Evolutionary conservation across 2,113 vertebrate species (phyloP), one percentile per base, ranked within the genome.

Genomic region (Protobothrops mucrosquamatus): DNA sequence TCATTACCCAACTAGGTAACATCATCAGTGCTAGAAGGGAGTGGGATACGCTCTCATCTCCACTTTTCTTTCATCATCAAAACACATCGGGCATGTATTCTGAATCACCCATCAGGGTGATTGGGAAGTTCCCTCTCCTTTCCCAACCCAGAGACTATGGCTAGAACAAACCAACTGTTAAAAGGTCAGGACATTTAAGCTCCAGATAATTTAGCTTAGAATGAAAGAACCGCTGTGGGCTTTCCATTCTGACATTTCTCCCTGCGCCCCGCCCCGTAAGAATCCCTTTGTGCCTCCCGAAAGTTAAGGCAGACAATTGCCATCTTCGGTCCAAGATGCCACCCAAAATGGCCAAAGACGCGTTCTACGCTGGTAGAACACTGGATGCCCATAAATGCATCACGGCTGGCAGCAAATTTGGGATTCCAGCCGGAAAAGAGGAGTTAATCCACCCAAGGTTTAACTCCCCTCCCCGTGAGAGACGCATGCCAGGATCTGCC

Each of bases 181-280:
- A 95, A 95, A 95, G 95, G 93, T 92, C 93, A 95, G 91, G 92
- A 90, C 91, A 95, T 95, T 95, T 96, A 85, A 94, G 89, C 64
- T 94, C 56, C 86, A 46, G 18, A 48, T 56, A 51, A 94, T 85
- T 94, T 95, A 88, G n/a, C 93, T 93, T 85, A 91, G 91, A 74
- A 93, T 87, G 39, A 95, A 96, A 96, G 57, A 92, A 56, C 15
- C n/a, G 59, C 93, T 93, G 74, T 74, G 94, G 51, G 69, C 87
- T 95, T 91, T 96, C 88, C 91, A 94, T 93, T 59, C 56, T 51
- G 57, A 89, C 93, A 95, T 97, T 97, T 97, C 92, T 93, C 88
- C 59, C 48, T 95, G 12, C 29, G 6, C 1, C 29, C 26, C 96
- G 95, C 81, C 92, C 94, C 94, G 55, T 93, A 96, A 94, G 95